Percentiles rank a stretch among this genome's conserved stretches.
Evolutionary conservation across 2,113 vertebrate genomes (phyloP).

Genomic region (Chaetops frenatus): DNA sequence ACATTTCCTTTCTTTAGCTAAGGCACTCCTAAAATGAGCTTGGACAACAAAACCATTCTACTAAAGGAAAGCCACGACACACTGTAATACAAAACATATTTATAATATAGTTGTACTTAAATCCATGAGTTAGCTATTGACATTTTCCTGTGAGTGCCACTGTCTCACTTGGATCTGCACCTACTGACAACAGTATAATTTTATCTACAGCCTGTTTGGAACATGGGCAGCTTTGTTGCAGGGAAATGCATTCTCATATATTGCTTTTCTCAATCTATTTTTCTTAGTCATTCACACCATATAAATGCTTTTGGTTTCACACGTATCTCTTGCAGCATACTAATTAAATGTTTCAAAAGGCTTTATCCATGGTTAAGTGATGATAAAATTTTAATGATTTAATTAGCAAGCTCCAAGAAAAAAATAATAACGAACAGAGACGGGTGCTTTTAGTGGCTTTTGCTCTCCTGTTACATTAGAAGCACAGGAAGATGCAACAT

Average conservation of each 20-base stretch:
- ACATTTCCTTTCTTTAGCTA: not conserved
- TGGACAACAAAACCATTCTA: not conserved
- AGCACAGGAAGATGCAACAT: not conserved
- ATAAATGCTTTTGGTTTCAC: slow-evolving; percentile 42
- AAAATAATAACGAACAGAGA: slow-evolving; percentile 58
- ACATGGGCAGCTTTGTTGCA: not conserved
- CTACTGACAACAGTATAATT: not conserved
- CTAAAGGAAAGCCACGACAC: not conserved
- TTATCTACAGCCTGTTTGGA: not conserved
- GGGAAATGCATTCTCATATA: not conserved
- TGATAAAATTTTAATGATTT: slow-evolving; percentile 81
- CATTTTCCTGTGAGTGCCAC: not conserved
- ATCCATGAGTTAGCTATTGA: not conserved
- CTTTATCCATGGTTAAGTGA: slow-evolving; percentile 72
- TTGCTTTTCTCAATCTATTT: not conserved
- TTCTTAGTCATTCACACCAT: not conserved
- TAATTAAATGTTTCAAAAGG: slow-evolving; percentile 73
- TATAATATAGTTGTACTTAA: not conserved
- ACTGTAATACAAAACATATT: not conserved
- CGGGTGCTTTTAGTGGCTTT: not conserved
- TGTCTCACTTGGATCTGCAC: not conserved
- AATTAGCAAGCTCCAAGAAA: slow-evolving; percentile 68
- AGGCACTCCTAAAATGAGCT: not conserved
- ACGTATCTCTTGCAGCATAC: slow-evolving; percentile 39
- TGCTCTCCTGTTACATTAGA: not conserved